Base-by-base conservation (phyloP, 2,113 vertebrate species). In the Coracopsis vasa region DNA sequence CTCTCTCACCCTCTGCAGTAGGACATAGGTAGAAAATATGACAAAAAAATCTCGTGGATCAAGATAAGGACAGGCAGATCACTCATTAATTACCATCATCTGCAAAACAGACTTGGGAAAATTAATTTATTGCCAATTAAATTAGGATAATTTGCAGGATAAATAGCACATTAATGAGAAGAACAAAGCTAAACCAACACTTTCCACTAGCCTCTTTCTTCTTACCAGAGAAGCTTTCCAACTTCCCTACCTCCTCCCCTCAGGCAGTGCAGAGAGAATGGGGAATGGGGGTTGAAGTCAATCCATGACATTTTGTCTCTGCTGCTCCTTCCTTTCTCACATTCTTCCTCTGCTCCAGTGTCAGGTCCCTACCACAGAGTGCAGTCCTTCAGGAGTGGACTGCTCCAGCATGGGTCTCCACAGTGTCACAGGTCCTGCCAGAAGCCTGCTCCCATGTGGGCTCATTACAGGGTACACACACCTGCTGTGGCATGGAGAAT, bases 191-290 rank as follows among this genome's bases (percentile, higher is more conserved):
- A 66, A 61, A 45, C 1, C 9, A 79, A 6, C 13, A 42, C 3
- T 11, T 70, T 71, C 3, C 5, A 6, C 5, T 31, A n/a, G 31
- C 7, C 1, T 3, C 7, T 53, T 11, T 4, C 9, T 80, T 73
- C 50, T 85, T 66, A 9, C 16, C 11, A 79, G 19, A n/a, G 54
- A 13, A 13, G 20, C 19, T 44, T 35, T 20, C 74, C 1, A 3
- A 37, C 21, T 42, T 87, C 11, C 69, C 24, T 65, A 28, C 17
- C 4, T 58, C 17, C 18, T 66, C 13, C 29, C 16, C 6, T 7
- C 1, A 5, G 39, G 17, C 16, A 47, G 19, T 0, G 0, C 39
- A 60, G 51, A 27, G n/a, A 62, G 28, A 16, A 45, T 4, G 14
- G 45, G 11, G 12, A 79, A 44, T 25, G 3, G 21, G 10, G 23